A percentile compares a stretch with the other conserved stretches of the same genome.
phyloP scores from a whole-genome alignment of 2,113 vertebrate genomes.

The Lagopus leucura region DNA sequence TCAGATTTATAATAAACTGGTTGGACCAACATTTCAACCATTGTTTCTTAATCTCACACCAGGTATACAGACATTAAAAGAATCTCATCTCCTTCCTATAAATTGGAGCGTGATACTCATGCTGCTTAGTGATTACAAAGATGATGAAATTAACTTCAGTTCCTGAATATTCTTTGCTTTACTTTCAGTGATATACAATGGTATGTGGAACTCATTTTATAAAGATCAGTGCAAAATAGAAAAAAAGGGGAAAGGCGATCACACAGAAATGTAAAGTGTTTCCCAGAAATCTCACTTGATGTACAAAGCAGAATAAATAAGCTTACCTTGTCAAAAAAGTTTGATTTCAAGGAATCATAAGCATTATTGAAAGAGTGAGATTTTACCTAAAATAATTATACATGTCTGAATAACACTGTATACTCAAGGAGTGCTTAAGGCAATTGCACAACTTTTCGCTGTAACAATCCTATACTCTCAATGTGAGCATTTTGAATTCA shows the following conservation, averaged over 20 bases:
- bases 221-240: not conserved
- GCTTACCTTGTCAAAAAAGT: not conserved
- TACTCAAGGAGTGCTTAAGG: not conserved
- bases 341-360: not conserved
- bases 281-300: not conserved
- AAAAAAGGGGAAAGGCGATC: not conserved
- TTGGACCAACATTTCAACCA: too few relatives aligned
- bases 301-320: not conserved
- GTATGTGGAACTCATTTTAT: rapidly evolving
- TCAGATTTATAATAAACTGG: too few relatives aligned
- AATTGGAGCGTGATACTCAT: not conserved
- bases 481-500: not conserved
- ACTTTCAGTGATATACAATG: not conserved
- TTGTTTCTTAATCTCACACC: too few relatives aligned
- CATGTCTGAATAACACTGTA: not conserved
- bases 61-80: too few relatives aligned
- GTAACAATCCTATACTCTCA: not conserved
- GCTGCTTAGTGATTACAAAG: not conserved
- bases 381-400: not conserved
- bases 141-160: not conserved
- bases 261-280: not conserved
- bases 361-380: not conserved
- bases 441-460: not conserved
- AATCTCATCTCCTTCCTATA: too few relatives aligned
- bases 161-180: not conserved